Percentiles rank a stretch among this genome's conserved stretches.
phyloP scores from a whole-genome alignment of 1,140 invertebrate genomes.

The Alviniconcha marisindica region DNA sequence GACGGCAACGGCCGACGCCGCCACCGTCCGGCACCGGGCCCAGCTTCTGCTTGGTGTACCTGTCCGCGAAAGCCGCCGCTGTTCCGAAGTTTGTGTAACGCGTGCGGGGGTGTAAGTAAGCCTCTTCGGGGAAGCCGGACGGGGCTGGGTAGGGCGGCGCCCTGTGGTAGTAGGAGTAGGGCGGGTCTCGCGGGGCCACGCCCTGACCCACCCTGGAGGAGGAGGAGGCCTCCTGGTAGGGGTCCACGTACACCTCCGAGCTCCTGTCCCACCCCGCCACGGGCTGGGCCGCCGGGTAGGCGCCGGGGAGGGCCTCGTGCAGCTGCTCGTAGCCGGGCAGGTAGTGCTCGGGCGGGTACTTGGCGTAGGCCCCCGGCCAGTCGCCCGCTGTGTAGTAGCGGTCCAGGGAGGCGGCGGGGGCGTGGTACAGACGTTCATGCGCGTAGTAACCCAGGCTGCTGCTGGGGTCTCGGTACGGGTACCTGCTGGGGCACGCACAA shows the following conservation, averaged over 20 bases:
- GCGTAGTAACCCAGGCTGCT: neutral
- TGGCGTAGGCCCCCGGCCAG: conserved; percentile 4
- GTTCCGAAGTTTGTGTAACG: neutral
- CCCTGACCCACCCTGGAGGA: neutral
- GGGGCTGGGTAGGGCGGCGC: neutral
- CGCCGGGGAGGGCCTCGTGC: neutral
- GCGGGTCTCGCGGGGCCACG: neutral
- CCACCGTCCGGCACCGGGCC: no score
- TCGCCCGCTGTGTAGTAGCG: conserved; percentile 33
- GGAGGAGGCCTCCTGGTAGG: neutral
- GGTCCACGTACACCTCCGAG: neutral
- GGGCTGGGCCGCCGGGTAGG: neutral
- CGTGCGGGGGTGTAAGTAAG: neutral
- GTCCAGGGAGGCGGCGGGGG: neutral
- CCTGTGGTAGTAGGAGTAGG: conserved; percentile 8
- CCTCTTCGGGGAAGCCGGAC: neutral
- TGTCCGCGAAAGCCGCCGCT: no score
- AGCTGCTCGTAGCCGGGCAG: neutral
- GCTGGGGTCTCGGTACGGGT: conserved; percentile 6
- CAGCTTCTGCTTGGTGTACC: no score
- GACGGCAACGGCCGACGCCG: no score
- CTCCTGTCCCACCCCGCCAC: neutral
- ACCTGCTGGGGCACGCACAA: neutral
- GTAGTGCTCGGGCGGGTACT: neutral
- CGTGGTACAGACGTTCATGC: neutral